Base-by-base conservation (phyloP, 1,140 invertebrate genomes). In the Aplysia californica region DNA sequence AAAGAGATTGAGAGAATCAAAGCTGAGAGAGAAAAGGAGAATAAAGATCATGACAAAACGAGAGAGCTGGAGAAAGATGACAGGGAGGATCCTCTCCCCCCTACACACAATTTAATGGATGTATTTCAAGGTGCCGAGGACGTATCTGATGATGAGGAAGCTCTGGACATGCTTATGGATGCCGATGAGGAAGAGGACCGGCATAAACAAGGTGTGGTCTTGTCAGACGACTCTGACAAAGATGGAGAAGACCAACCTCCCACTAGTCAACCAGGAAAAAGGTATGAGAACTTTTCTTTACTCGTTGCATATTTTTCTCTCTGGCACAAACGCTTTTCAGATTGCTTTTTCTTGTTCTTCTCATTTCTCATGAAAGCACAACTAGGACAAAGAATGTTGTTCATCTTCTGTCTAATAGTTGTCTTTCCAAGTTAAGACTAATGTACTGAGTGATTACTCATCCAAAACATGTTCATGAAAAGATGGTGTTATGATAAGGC, bases 81-180 rank as follows among this genome's bases (percentile, higher is more conserved):
- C 36, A 79, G 66, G 50, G 80, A 79, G 31, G 39, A 75, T 75
- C 72, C 61, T 35, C 41, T 75, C 26, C 61, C 72, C 15, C 61
- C 78, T 23, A 77, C 77, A 58, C 75, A 80, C 39, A 76, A 79
- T 61, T 77, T 76, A 44, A 76, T 70, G 59, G 71, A 76, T 66
- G 75, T 78, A 0, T 76, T 79, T 41, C 68, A 79, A 55, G 75
- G 70, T 23, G 76, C 77, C 33, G 67, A 77, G 68, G 80, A 70
- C 56, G 75, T 75, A 36, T 66, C 73, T 35, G 69, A 69, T 31
- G 76, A 69, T 69, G 70, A 77, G 20, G 75, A 73, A 64, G 64
- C 66, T 50, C 23, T 76, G 50, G 41, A 79, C 35, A 68, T 72
- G 70, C 33, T 65, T 18, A 71, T 41, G 56, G 64, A 44, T 76